Base-by-base conservation (phyloP, 2,888 invertebrate species). In the Ochropleura leucogaster region DNA sequence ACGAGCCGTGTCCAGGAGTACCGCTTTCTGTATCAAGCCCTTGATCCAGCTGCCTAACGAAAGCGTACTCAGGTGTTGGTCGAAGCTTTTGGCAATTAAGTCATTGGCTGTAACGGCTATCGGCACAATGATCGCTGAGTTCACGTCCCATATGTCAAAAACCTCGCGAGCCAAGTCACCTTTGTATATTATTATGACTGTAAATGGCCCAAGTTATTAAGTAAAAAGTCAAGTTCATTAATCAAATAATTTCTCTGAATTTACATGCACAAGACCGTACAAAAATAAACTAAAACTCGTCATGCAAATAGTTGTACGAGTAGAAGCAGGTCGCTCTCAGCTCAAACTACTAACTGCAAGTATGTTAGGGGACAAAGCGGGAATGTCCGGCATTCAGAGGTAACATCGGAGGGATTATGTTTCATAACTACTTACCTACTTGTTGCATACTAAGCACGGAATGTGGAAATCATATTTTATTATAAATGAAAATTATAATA, bases 291-390 rank as follows among this genome's bases (percentile, higher is more conserved):
- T 47, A 16, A 68, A 68, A 40, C 53, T 40, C 16, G 46, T n/a
- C 16, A 16, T 63, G n/a, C 49, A 71, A 74, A 81, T 81, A 81
- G 65, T 78, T 82, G 57, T 49, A n/a, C 16, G 30, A 40, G 30
- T 30, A 14, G 70, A 77, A 70, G 60, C 68, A 64, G 55, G 68
- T 59, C 49, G 63, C 55, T 40, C 51, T 16, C 49, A 66, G 42
- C 51, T 72, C 65, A 8, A 55, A 62, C 53, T 49, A 67, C 68
- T 53, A 64, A 60, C 57, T 77, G 47, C 57, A 72, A 62, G 60
- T 73, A 77, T 74, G 73, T 55, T 73, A 20, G 65, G 67, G 68
- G 51, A 70, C 66, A 81, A 81, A 77, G 78, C 18, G 40, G 57
- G 73, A 71, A 81, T 82, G 68, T 53, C 14, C 16, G 82, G 68